Conservation (phyloP, 2,888 invertebrate genomes). For the Ferrisia virgata region DNA sequence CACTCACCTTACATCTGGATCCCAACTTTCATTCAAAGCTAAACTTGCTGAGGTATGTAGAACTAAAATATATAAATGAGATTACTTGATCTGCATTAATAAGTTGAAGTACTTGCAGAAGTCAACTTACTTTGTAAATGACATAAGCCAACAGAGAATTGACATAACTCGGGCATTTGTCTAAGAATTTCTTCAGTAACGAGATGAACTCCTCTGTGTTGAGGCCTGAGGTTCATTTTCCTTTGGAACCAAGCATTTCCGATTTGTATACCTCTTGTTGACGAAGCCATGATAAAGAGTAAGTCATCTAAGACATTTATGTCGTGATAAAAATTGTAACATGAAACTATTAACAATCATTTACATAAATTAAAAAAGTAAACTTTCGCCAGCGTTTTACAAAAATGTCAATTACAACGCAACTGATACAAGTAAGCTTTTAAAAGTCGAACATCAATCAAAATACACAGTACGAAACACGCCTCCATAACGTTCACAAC, state of each 20-base stretch:
- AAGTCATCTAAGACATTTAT: conserved; percentile 14
- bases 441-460: conserved; percentile 13
- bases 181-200: conserved; percentile 94
- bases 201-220: conserved; percentile 94
- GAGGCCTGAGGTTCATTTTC: conserved; percentile 92
- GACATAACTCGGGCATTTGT: conserved; percentile 89
- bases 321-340: not conserved
- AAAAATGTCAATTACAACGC: conserved; percentile 1
- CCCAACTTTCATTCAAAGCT: conserved; percentile 97
- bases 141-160: conserved; percentile 92
- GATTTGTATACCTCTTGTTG: conserved; percentile 81
- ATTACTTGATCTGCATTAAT: not conserved
- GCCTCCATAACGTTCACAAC: conserved; percentile 18
- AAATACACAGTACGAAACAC: conserved; percentile 20
- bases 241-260: conserved; percentile 98
- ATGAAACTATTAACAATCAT: not conserved
- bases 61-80: conserved; percentile 64
- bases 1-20: conserved; percentile 77
- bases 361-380: not conserved
- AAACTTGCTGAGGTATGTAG: conserved; percentile 97
- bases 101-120: not conserved
- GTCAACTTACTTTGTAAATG: conserved; percentile 91
- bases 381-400: not conserved
- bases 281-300: conserved; percentile 68
- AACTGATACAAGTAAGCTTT: not conserved